phyloP scores from a whole-genome alignment of 1,140 invertebrate genomes.

The Lasioglossum albipes region DNA sequence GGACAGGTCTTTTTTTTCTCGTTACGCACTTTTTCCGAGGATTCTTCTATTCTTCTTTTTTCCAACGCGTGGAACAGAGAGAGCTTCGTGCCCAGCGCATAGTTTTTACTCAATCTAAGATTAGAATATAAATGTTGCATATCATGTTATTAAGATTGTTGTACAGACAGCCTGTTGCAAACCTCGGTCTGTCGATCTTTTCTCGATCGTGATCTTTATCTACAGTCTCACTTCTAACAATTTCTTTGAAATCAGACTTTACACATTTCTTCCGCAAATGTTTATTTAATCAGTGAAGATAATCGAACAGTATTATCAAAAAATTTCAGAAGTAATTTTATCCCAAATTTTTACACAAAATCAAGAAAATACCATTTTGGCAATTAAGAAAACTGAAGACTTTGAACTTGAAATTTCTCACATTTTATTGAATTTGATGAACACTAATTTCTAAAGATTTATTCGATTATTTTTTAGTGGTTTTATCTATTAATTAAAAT shows the following conservation, averaged over 20 bases:
- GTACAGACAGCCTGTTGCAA: conserved; percentile 69
- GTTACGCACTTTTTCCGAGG: conserved; percentile 64
- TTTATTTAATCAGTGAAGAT: too few species aligned
- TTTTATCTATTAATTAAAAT: background rate
- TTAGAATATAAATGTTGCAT: conserved; percentile 81
- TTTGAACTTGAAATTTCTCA: too few species aligned
- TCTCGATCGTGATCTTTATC: conserved; percentile 1
- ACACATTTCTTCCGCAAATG: too few species aligned
- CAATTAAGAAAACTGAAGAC: too few species aligned
- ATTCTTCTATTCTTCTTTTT: conserved; percentile 62
- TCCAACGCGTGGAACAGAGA: conserved; percentile 70
- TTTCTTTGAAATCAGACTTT: background rate
- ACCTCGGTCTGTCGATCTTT: conserved; percentile 66
- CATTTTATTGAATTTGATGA: too few species aligned
- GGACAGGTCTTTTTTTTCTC: conserved; percentile 69
- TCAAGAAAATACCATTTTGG: too few species aligned
- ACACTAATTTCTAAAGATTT: background rate
- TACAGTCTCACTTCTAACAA: background rate
- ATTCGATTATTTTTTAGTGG: background rate
- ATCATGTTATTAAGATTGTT: conserved; percentile 81
- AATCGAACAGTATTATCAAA: too few species aligned
- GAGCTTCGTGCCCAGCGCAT: conserved; percentile 76
- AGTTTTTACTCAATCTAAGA: conserved; percentile 77
- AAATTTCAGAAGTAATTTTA: too few species aligned
- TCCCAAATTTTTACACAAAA: too few species aligned